Conservation (phyloP, 2,113 vertebrate genomes). For the Myrmophylax atrothorax region DNA sequence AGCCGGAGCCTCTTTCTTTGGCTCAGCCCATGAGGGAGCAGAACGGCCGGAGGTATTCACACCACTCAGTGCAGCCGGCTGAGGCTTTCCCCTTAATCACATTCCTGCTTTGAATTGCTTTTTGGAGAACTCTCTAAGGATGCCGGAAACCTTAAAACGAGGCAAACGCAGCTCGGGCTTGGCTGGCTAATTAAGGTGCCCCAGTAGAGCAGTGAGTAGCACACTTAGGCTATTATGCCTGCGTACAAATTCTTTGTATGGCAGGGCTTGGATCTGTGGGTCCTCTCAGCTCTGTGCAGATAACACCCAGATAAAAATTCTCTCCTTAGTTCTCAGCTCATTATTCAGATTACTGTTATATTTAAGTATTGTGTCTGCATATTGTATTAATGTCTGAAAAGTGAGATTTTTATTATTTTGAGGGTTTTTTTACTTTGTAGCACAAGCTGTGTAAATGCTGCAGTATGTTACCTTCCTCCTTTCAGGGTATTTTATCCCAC, state of each 20-base stretch:
- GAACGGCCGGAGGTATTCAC: not conserved
- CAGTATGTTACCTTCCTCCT: not conserved
- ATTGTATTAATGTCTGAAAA: not conserved
- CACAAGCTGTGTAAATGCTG: not conserved
- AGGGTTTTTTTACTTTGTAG: not conserved
- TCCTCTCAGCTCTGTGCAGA: not conserved
- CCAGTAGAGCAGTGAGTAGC: not conserved
- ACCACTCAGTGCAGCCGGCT: not conserved
- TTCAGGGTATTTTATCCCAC: not conserved
- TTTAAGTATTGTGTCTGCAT: not conserved
- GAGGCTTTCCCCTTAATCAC: not conserved
- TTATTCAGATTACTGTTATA: not conserved
- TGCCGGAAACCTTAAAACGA: constrained; percentile 18
- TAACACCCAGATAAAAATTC: not conserved
- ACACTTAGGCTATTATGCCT: not conserved
- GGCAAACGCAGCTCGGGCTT: not conserved
- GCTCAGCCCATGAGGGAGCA: not conserved
- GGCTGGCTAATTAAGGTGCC: not conserved
- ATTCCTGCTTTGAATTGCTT: not conserved
- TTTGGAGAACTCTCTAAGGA: not conserved
- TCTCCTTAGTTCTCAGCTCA: not conserved
- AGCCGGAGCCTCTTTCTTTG: not conserved
- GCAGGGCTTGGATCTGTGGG: fast-evolving
- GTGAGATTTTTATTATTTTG: not conserved
- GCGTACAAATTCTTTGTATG: not conserved